A percentile compares a stretch with the other conserved stretches of the same genome.
phyloP scores from a whole-genome alignment of 2,888 invertebrate genomes.

The Parelbella ahira region DNA sequence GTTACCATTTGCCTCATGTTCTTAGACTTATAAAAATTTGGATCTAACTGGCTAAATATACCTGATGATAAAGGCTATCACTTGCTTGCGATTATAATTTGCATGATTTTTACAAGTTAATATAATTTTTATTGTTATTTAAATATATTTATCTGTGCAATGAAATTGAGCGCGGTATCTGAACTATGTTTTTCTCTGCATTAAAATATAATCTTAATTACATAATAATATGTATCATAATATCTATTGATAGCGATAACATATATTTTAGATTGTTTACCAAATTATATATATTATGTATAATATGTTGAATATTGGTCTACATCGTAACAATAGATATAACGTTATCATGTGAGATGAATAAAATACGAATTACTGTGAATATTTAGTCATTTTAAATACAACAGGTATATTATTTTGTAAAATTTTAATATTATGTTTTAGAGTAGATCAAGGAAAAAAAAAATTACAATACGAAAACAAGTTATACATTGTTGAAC shows the following conservation, averaged over 20 bases:
- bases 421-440: no score
- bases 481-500: no score
- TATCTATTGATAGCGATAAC: constrained; percentile 14
- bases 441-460: no score
- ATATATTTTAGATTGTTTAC: constrained; percentile 8
- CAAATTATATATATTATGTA: constrained; percentile 14
- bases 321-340: constrained; percentile 1
- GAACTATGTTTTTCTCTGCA: constrained; percentile 23
- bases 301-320: constrained; percentile 3
- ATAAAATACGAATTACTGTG: background rate
- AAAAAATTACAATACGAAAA: no score
- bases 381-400: no score
- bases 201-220: constrained; percentile 25
- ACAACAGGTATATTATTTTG: no score
- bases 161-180: constrained; percentile 32
- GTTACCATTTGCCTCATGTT: constrained; percentile 23
- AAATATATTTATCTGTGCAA: constrained; percentile 34
- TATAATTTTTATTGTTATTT: constrained; percentile 29
- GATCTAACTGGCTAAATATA: constrained; percentile 23
- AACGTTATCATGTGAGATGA: constrained; percentile 1
- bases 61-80: constrained; percentile 16
- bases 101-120: constrained; percentile 15
- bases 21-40: constrained; percentile 19
- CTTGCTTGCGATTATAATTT: constrained; percentile 14
- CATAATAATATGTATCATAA: constrained; percentile 11